A percentile compares a stretch with the other conserved stretches of the same genome.
These are phyloP conservation scores for Sinosuthora webbiana DNA, from an alignment of 2,113 vertebrate species.

Conservation along the genomic window DNA sequence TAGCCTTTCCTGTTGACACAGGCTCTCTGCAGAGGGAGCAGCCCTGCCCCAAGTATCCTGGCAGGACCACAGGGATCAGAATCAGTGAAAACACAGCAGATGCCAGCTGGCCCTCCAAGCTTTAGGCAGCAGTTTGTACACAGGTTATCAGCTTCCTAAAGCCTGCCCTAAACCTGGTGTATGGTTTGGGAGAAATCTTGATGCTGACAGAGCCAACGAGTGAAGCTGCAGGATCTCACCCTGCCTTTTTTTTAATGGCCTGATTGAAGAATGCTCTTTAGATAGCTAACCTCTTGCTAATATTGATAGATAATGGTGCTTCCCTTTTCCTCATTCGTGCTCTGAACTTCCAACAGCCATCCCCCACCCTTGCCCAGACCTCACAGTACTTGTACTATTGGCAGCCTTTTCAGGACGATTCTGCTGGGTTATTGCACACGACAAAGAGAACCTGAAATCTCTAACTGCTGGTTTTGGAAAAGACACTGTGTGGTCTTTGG, in stretches of 20 bases:
- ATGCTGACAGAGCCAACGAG: background rate
- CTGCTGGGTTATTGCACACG: slow-evolving; percentile 8
- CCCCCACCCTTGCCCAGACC: background rate
- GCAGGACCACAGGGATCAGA: background rate
- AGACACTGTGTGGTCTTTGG: background rate
- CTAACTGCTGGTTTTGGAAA: slow-evolving; percentile 1
- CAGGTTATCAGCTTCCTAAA: background rate
- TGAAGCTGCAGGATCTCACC: background rate
- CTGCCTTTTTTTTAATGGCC: background rate
- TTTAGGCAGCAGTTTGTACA: background rate
- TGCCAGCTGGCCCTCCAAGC: background rate
- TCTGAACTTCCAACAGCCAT: background rate
- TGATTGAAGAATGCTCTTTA: background rate
- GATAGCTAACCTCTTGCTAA: background rate
- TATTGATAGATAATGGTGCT: background rate
- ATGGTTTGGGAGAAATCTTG: background rate
- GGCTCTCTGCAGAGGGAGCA: background rate
- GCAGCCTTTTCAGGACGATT: slow-evolving; percentile 44
- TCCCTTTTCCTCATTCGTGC: background rate
- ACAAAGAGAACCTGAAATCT: background rate
- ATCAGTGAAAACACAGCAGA: background rate
- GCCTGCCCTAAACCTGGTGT: background rate
- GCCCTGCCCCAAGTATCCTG: background rate
- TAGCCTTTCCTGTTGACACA: background rate
- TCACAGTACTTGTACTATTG: slow-evolving; percentile 30